Percentiles rank a stretch among this genome's conserved stretches.
Evolutionary conservation across 2,113 vertebrate species (phyloP).

Genomic region (Eretmochelys imbricata): DNA sequence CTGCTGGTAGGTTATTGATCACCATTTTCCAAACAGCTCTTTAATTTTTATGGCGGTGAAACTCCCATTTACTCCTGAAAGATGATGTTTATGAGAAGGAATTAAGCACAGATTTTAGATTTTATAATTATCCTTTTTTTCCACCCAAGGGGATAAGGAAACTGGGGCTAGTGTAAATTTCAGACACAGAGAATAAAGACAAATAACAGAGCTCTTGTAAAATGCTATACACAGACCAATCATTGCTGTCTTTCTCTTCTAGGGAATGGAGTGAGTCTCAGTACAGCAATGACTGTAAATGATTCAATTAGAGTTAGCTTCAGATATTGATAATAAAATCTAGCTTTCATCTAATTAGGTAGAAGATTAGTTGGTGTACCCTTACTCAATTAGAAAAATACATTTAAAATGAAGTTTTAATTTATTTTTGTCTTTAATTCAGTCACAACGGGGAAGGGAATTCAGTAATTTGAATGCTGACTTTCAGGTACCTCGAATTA

Average conservation of each 20-base stretch:
- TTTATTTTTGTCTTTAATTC: conserved; percentile 11
- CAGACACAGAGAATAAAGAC: rapidly evolving
- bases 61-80: rapidly evolving
- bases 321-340: conserved; percentile 20
- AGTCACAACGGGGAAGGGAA: rapidly evolving
- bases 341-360: conserved; percentile 16
- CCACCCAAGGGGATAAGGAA: background rate
- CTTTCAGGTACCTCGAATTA: rapidly evolving
- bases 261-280: background rate
- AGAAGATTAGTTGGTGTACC: background rate
- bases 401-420: conserved; percentile 31
- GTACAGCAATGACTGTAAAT: background rate
- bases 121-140: rapidly evolving
- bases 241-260: rapidly evolving
- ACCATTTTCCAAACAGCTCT: rapidly evolving
- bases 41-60: rapidly evolving
- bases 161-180: rapidly evolving
- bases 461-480: background rate
- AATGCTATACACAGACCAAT: background rate
- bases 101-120: rapidly evolving
- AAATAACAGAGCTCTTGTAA: rapidly evolving
- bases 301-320: background rate
- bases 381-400: conserved; percentile 30
- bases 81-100: background rate
- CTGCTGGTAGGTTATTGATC: background rate